Conservation (phyloP, 1,140 invertebrate species). For the Zophobas morio region DNA sequence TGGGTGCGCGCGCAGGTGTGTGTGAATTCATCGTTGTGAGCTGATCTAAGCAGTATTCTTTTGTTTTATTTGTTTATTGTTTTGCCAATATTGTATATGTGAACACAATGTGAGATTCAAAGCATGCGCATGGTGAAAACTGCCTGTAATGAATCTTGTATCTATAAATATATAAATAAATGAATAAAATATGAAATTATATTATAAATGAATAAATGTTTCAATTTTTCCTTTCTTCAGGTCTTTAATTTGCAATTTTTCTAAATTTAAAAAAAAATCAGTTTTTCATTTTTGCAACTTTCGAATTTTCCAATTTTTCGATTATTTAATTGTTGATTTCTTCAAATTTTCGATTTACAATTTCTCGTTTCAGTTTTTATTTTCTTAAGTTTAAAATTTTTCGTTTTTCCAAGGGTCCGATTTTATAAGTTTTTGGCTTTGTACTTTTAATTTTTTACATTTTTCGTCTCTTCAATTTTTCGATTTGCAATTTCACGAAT, state of each 20-base stretch:
- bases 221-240: no score
- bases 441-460: no score
- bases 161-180: conserved; percentile 63
- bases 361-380: no score
- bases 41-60: conserved; percentile 63
- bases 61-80: conserved; percentile 61
- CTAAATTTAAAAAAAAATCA: no score
- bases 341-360: no score
- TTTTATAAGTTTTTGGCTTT: not conserved
- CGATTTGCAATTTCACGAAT: no score
- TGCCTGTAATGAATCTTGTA: conserved; percentile 62
- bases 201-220: conserved; percentile 17
- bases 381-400: not conserved
- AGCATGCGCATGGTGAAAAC: conserved; percentile 56
- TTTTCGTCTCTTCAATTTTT: no score
- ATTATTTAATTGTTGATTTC: no score
- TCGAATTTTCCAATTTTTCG: no score
- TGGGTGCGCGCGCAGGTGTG: conserved; percentile 52
- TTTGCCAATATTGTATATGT: conserved; percentile 64
- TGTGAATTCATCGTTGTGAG: conserved; percentile 61
- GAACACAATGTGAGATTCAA: conserved; percentile 60
- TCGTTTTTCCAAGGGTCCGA: conserved; percentile 3
- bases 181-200: conserved; percentile 62
- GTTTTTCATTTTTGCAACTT: no score
- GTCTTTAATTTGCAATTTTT: no score